phyloP scores from a whole-genome alignment of 1,140 invertebrate species.

The Drosophila ohnishii region DNA sequence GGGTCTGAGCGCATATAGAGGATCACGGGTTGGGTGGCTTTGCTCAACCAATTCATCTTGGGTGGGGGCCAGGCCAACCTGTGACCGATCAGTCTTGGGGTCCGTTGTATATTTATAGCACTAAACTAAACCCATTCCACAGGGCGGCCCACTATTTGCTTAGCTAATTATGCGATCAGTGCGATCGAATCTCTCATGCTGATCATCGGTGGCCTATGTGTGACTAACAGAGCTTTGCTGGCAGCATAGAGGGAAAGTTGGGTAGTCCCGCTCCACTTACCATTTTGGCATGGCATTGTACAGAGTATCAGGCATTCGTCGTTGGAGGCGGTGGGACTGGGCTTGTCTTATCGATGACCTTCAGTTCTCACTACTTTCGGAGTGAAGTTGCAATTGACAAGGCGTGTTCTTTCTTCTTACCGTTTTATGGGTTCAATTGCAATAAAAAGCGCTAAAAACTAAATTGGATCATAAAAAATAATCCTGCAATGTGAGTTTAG shows the following conservation, averaged over 20 bases:
- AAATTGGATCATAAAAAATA: not conserved
- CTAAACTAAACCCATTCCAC: conserved; percentile 21
- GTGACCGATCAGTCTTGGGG: conserved; percentile 35
- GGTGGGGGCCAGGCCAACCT: conserved; percentile 22
- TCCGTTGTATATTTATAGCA: conserved; percentile 38
- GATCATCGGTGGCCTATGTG: conserved; percentile 12
- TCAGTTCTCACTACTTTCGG: conserved; percentile 4
- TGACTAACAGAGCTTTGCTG: conserved; percentile 30
- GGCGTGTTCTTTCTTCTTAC: not conserved
- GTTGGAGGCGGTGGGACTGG: not conserved
- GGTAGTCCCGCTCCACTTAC: conserved; percentile 8
- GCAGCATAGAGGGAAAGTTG: conserved; percentile 9
- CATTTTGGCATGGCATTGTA: not conserved
- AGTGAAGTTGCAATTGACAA: not conserved
- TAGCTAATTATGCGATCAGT: conserved; percentile 60
- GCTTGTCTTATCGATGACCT: conserved; percentile 6
- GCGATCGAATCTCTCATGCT: conserved; percentile 33
- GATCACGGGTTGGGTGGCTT: conserved; percentile 31
- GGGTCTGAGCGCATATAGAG: not conserved
- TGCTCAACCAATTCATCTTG: conserved; percentile 11
- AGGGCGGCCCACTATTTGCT: conserved; percentile 34
- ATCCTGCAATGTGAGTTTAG: not conserved
- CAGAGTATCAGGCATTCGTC: conserved; percentile 4
- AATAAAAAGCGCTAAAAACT: not conserved
- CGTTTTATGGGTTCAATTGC: not conserved